These are phyloP conservation scores for Clarias gariepinus DNA, from an alignment of 2,113 vertebrate species.

Conservation along the genomic window DNA sequence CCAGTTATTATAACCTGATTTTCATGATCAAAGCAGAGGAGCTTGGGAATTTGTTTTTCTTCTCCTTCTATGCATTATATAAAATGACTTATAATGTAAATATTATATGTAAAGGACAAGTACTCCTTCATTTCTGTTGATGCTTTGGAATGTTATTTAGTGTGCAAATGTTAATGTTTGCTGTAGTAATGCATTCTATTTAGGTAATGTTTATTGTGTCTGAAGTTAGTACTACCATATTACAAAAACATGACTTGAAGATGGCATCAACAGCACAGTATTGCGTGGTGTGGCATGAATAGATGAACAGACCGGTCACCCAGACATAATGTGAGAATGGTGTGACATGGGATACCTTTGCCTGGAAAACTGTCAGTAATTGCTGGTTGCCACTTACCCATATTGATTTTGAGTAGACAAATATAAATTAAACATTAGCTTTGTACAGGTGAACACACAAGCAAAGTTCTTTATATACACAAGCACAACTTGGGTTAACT, in stretches of 20 bases:
- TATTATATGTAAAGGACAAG: slow-evolving; percentile 31
- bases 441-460: background rate
- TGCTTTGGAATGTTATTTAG: slow-evolving; percentile 30
- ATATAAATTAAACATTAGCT: background rate
- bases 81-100: slow-evolving; percentile 16
- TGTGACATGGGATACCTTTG: background rate
- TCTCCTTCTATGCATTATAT: background rate
- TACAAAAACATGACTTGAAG: background rate
- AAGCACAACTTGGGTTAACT: background rate
- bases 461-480: background rate
- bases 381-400: background rate
- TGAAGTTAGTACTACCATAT: background rate
- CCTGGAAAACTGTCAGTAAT: background rate
- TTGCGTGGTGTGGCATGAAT: background rate
- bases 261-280: slow-evolving; percentile 2
- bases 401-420: background rate
- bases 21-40: background rate
- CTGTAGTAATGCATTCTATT: slow-evolving; percentile 9
- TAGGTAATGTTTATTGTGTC: background rate
- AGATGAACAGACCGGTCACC: background rate
- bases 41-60: background rate
- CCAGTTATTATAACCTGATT: background rate
- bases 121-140: slow-evolving; percentile 7
- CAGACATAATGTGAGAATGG: no score
- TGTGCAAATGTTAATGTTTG: slow-evolving; percentile 26